A percentile compares a stretch with the other conserved stretches of the same genome.
Evolutionary conservation across 1,140 invertebrate genomes (phyloP).

Genomic region (Euwallacea similis): DNA sequence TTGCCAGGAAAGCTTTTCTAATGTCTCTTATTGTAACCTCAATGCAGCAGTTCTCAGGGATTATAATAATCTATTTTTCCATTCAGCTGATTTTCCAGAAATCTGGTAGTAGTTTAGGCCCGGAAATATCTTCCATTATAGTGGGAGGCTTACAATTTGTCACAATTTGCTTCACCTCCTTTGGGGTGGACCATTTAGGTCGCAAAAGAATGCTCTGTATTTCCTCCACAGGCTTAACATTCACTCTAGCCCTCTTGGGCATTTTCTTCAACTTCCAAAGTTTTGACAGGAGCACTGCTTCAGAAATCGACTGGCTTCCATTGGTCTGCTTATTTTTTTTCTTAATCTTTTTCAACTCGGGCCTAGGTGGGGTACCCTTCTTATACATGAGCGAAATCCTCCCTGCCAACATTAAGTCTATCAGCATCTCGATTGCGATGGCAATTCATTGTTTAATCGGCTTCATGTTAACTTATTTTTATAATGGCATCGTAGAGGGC

Average conservation of each 20-base stretch:
- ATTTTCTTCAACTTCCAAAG: slow-evolving; percentile 36
- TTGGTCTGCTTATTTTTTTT: slow-evolving; percentile 35
- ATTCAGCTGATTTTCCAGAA: slow-evolving; percentile 68
- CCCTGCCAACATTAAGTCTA: slow-evolving; percentile 69
- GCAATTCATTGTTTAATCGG: slow-evolving; percentile 15
- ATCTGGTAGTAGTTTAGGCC: slow-evolving; percentile 60
- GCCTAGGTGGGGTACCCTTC: slow-evolving; percentile 80
- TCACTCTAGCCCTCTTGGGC: slow-evolving; percentile 39
- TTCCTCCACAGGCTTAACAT: slow-evolving; percentile 64
- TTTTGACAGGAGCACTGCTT: slow-evolving; percentile 15
- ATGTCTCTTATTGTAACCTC: slow-evolving; percentile 68
- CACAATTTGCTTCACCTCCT: slow-evolving; percentile 66
- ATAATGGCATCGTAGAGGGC: slow-evolving; percentile 59
- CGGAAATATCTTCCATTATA: slow-evolving; percentile 69
- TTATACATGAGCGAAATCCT: slow-evolving; percentile 81
- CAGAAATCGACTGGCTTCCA: slow-evolving; percentile 38
- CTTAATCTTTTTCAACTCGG: slow-evolving; percentile 48
- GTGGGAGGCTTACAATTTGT: slow-evolving; percentile 71
- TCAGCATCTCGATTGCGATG: slow-evolving; percentile 71
- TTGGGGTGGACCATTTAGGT: slow-evolving; percentile 73
- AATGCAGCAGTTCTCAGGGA: slow-evolving; percentile 75
- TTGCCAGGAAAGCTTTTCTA: slow-evolving; percentile 64
- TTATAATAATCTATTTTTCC: slow-evolving; percentile 80
- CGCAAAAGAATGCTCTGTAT: slow-evolving; percentile 69
- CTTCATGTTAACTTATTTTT: slow-evolving; percentile 77